A percentile compares a stretch with the other conserved stretches of the same genome.
These are phyloP conservation scores for Ganaspis sp. DNA, from an alignment of 1,140 invertebrate species.

Conservation along the genomic window DNA sequence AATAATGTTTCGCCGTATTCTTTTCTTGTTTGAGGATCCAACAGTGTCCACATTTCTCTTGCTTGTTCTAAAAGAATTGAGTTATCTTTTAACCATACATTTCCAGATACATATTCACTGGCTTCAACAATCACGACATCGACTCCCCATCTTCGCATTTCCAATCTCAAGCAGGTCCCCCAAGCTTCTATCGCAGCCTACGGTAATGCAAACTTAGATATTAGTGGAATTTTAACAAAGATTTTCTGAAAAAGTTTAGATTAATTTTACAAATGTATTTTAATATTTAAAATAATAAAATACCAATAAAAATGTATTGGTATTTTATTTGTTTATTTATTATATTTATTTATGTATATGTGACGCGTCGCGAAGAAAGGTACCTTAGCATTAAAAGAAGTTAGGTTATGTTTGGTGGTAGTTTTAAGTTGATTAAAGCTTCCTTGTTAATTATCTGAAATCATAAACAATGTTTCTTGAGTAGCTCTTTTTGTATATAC, in stretches of 20 bases:
- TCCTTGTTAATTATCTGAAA: no score
- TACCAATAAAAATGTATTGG: not conserved
- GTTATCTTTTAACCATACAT: conserved; percentile 83
- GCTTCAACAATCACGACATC: conserved; percentile 89
- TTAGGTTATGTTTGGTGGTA: no score
- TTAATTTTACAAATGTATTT: not conserved
- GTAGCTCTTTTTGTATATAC: no score
- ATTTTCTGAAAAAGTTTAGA: not conserved
- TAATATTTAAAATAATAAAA: no score
- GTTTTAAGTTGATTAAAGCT: no score
- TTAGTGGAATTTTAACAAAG: conserved; percentile 28
- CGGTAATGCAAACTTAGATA: conserved; percentile 53
- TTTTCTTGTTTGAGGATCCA: conserved; percentile 84
- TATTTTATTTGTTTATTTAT: conserved; percentile 15
- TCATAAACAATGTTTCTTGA: no score
- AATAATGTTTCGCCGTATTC: conserved; percentile 89
- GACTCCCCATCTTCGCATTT: conserved; percentile 86
- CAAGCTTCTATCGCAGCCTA: conserved; percentile 88
- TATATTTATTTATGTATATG: conserved; percentile 12
- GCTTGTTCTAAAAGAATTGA: conserved; percentile 85
- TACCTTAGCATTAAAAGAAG: no score
- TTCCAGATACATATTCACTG: conserved; percentile 87
- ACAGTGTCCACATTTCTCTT: conserved; percentile 86
- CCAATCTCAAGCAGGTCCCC: conserved; percentile 86
- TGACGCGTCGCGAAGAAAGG: no score